Percentiles rank a stretch among this genome's conserved stretches.
Evolutionary conservation across 2,113 vertebrate genomes (phyloP).

Genomic region (Turnix velox): DNA sequence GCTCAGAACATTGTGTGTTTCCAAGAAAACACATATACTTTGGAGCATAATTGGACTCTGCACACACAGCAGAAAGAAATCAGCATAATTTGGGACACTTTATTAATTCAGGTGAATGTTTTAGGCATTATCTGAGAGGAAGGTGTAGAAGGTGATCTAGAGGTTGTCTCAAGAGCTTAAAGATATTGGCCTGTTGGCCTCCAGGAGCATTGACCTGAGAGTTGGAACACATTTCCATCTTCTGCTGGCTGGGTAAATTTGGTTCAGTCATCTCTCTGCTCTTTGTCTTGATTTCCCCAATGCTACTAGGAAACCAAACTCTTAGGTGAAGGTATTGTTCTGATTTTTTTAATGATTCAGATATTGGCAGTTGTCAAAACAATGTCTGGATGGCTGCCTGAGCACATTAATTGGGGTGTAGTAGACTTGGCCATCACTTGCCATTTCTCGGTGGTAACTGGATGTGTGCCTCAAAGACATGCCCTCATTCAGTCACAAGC

Average conservation of each 20-base stretch:
- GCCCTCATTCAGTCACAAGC: neutral
- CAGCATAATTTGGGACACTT: accelerated
- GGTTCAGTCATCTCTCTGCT: neutral
- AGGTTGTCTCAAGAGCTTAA: neutral
- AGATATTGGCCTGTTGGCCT: neutral
- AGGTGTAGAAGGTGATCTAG: neutral
- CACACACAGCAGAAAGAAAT: neutral
- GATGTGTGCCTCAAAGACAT: neutral
- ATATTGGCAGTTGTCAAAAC: neutral
- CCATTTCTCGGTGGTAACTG: neutral
- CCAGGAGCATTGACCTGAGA: neutral
- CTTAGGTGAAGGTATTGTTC: neutral
- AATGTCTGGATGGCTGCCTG: neutral
- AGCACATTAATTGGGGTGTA: neutral
- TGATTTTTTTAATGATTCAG: neutral
- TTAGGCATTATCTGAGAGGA: neutral
- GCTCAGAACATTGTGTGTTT: neutral
- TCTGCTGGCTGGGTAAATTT: neutral
- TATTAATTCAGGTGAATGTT: neutral
- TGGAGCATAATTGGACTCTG: neutral
- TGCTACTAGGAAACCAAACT: neutral
- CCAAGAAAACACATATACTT: neutral
- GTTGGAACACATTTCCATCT: neutral
- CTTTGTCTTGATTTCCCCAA: neutral
- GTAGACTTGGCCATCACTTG: neutral